phyloP scores from a whole-genome alignment of 1,140 invertebrate species.

The Drosophila sucinea region DNA sequence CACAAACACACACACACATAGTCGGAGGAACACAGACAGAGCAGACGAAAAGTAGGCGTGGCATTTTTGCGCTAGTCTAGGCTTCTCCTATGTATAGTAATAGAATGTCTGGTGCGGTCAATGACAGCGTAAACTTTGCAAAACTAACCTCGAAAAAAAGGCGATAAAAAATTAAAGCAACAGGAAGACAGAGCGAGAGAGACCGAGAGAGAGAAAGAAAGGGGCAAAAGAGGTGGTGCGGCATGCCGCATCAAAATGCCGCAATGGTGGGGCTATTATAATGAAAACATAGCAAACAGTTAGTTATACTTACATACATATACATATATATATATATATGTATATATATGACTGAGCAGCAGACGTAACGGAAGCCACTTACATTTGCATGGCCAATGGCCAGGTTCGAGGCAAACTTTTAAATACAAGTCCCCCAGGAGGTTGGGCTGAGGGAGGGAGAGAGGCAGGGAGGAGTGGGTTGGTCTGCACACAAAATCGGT shows the following conservation, averaged over 20 bases:
- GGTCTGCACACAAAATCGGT: no score
- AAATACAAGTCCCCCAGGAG: slow-evolving; percentile 29
- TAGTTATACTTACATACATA: not conserved
- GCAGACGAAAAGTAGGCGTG: slow-evolving; percentile 32
- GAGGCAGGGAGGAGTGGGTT: no score
- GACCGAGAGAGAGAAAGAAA: not conserved
- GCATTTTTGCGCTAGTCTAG: slow-evolving; percentile 31
- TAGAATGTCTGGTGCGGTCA: slow-evolving; percentile 53
- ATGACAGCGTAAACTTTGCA: slow-evolving; percentile 74
- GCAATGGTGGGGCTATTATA: slow-evolving; percentile 74
- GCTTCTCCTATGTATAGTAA: slow-evolving; percentile 45
- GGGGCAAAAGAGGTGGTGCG: not conserved
- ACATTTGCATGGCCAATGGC: slow-evolving; percentile 62
- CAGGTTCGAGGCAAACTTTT: slow-evolving; percentile 41
- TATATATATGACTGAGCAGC: not conserved
- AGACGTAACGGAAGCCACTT: slow-evolving; percentile 26
- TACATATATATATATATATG: no score
- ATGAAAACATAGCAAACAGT: slow-evolving; percentile 61
- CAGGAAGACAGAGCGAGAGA: slow-evolving; percentile 33
- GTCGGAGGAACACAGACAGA: slow-evolving; percentile 5
- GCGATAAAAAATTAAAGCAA: slow-evolving; percentile 78
- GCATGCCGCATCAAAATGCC: slow-evolving; percentile 72
- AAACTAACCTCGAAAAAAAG: slow-evolving; percentile 65
- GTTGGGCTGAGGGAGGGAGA: not conserved
- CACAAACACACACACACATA: slow-evolving; percentile 35